Conservation (phyloP, 2,888 invertebrate species). For the Tyria jacobaeae region DNA sequence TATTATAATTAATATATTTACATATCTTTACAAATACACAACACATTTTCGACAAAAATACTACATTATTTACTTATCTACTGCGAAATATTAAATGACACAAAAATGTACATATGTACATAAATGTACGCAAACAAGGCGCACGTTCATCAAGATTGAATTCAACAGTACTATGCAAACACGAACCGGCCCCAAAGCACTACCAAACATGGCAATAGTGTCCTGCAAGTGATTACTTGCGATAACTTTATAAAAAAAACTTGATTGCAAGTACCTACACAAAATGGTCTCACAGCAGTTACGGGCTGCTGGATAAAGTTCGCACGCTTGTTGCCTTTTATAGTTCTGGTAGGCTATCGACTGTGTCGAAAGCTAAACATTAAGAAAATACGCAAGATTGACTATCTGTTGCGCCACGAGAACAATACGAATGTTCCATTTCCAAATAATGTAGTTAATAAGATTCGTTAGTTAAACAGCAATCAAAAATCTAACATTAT, state of each 20-base stretch:
- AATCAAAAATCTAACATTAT: conserved; percentile 62
- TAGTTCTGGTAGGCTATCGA: conserved; percentile 56
- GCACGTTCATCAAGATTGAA: conserved; percentile 75
- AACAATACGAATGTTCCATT: conserved; percentile 50
- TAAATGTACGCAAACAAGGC: conserved; percentile 72
- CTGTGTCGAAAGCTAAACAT: conserved; percentile 72
- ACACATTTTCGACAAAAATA: conserved; percentile 13
- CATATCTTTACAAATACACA: conserved; percentile 7
- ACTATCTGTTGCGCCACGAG: conserved; percentile 59
- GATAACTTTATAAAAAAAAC: conserved; percentile 74
- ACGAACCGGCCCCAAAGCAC: conserved; percentile 71
- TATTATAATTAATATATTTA: conserved; percentile 16
- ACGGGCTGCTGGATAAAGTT: conserved; percentile 71
- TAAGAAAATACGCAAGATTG: conserved; percentile 63
- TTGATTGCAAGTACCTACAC: conserved; percentile 71
- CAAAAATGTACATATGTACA: conserved; percentile 39
- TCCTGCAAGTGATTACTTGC: conserved; percentile 76
- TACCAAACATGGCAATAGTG: conserved; percentile 72
- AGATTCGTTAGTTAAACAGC: conserved; percentile 57
- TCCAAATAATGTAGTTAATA: conserved; percentile 55
- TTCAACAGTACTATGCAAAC: conserved; percentile 70
- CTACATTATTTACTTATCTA: conserved; percentile 49
- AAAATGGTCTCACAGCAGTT: conserved; percentile 73
- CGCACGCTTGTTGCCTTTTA: conserved; percentile 74
- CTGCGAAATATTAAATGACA: conserved; percentile 53